Percentiles rank a stretch among this genome's conserved stretches.
Conservation (phyloP, 1,140 invertebrate genomes). For the Callitettix versicolor region DNA sequence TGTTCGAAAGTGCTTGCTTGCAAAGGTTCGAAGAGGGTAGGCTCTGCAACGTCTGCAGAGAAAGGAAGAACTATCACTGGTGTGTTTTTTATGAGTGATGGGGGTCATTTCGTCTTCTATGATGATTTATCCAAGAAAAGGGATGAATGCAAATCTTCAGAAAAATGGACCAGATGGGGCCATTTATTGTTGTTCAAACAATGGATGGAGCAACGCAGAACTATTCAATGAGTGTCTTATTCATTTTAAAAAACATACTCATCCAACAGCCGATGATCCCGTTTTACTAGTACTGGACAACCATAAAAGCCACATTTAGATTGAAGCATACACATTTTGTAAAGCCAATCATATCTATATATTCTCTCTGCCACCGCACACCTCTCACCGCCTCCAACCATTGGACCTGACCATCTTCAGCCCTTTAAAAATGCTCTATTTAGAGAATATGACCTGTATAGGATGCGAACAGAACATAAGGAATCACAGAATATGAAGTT, state of each 20-base stretch:
- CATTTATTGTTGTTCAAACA: conserved; percentile 25
- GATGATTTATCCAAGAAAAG: conserved; percentile 32
- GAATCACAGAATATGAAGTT: background rate
- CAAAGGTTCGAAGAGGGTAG: conserved; percentile 29
- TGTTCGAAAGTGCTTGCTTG: conserved; percentile 26
- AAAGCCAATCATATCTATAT: conserved; percentile 23
- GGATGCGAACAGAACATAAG: background rate
- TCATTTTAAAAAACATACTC: conserved; percentile 24
- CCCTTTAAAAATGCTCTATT: conserved; percentile 25
- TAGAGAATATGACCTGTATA: background rate
- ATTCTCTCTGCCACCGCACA: conserved; percentile 27
- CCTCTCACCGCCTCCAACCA: conserved; percentile 32
- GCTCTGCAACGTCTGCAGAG: conserved; percentile 33
- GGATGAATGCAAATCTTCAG: conserved; percentile 24
- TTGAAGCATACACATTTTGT: conserved; percentile 19
- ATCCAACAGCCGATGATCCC: conserved; percentile 19
- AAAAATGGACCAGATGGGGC: conserved; percentile 28
- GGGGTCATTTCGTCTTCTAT: conserved; percentile 29
- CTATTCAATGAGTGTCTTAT: conserved; percentile 27
- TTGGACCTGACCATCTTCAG: conserved; percentile 30
- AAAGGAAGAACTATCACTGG: conserved; percentile 29
- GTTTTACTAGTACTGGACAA: conserved; percentile 28
- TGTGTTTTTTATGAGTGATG: conserved; percentile 27
- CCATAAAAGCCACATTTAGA: conserved; percentile 21
- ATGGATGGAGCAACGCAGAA: conserved; percentile 30